phyloP scores from a whole-genome alignment of 2,888 invertebrate species.

The Tachina lurida region DNA sequence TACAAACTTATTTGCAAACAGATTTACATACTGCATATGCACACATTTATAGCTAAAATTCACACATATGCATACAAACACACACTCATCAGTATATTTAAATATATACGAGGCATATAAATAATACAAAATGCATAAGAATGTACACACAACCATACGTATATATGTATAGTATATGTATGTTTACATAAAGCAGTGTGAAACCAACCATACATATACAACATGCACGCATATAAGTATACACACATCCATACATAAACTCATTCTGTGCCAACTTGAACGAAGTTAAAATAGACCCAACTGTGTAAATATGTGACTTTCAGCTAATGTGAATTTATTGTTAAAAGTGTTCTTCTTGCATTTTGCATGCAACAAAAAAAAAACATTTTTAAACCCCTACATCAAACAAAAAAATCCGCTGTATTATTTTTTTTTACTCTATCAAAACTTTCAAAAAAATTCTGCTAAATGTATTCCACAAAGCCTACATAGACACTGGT shows the following conservation, averaged over 20 bases:
- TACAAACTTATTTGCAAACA: constrained; percentile 22
- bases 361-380: constrained; percentile 55
- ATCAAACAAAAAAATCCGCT: constrained; percentile 61
- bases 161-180: constrained; percentile 43
- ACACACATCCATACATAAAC: constrained; percentile 13
- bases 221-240: neutral
- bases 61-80: neutral
- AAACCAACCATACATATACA: constrained; percentile 65
- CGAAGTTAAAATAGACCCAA: constrained; percentile 75
- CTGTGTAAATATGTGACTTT: constrained; percentile 80
- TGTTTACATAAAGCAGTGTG: constrained; percentile 49
- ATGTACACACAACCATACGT: constrained; percentile 44
- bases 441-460: constrained; percentile 41
- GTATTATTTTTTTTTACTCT: constrained; percentile 12
- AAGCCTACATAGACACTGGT: constrained; percentile 71
- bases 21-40: neutral
- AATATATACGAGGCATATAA: constrained; percentile 43
- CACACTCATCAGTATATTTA: neutral
- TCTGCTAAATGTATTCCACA: constrained; percentile 72
- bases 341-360: constrained; percentile 71
- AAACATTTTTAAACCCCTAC: constrained; percentile 44
- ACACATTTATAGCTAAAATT: neutral
- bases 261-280: constrained; percentile 62
- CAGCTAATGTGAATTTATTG: constrained; percentile 82
- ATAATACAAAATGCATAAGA: constrained; percentile 25